Evolutionary conservation across 2,888 invertebrate species (phyloP).

Genomic region (Thelaira solivaga): DNA sequence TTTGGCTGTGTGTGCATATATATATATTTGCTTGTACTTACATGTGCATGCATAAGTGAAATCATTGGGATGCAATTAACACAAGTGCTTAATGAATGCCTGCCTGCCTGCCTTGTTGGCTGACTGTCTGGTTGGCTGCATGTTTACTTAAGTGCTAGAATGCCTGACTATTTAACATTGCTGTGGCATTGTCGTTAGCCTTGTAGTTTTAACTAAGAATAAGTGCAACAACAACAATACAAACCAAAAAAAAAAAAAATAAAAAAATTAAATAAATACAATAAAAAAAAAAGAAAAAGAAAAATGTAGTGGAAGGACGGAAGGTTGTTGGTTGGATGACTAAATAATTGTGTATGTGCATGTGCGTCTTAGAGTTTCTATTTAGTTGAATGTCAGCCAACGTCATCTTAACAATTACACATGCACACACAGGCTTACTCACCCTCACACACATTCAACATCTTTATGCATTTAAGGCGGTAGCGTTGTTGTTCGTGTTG

Average conservation of each 20-base stretch:
- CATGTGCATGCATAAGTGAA: constrained; percentile 61
- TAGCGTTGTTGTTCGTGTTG: not conserved
- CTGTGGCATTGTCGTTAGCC: constrained; percentile 64
- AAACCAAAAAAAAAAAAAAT: not conserved
- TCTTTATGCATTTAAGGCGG: constrained; percentile 3
- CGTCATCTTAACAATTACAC: constrained; percentile 59
- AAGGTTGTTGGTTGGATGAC: constrained; percentile 38
- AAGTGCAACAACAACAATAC: not conserved
- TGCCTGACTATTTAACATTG: constrained; percentile 53
- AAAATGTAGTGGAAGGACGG: constrained; percentile 6
- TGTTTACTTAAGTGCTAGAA: constrained; percentile 48
- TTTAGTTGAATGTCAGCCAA: constrained; percentile 59
- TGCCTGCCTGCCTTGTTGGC: constrained; percentile 36
- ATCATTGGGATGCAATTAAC: constrained; percentile 72
- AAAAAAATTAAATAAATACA: too few relatives aligned
- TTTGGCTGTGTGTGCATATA: not conserved
- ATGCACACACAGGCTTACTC: not conserved
- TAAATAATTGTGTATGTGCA: constrained; percentile 21
- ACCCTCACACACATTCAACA: not conserved
- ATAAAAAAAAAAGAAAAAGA: not conserved
- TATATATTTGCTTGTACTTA: not conserved
- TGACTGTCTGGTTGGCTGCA: constrained; percentile 27
- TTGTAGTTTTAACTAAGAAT: constrained; percentile 48
- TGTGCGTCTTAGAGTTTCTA: constrained; percentile 25
- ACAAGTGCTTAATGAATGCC: constrained; percentile 70